Conservation (phyloP, 2,888 invertebrate species). For the Lasioglossum marginatum region DNA sequence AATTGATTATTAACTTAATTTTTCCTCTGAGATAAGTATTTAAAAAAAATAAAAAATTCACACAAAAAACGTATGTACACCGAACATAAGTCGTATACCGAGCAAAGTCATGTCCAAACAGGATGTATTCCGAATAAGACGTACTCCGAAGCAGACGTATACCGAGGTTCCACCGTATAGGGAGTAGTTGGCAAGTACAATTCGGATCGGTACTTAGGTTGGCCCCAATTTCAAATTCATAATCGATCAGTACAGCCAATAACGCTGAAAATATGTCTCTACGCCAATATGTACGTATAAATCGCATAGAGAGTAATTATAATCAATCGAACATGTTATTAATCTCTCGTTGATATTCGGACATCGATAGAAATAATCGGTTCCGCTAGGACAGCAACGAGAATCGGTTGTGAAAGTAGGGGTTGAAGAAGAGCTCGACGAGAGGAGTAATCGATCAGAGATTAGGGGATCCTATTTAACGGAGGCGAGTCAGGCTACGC, state of each 20-base stretch:
- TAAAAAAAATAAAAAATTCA: too few relatives aligned
- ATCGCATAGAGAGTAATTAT: neutral
- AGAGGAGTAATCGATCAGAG: neutral
- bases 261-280: neutral
- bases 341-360: neutral
- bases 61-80: too few relatives aligned
- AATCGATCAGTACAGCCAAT: neutral
- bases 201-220: neutral
- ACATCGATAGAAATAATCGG: neutral
- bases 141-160: too few relatives aligned
- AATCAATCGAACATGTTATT: neutral
- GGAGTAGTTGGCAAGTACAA: fast-evolving
- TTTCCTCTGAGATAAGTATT: too few relatives aligned
- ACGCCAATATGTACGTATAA: too few relatives aligned
- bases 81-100: too few relatives aligned
- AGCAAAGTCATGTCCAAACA: too few relatives aligned
- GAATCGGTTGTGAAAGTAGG: neutral
- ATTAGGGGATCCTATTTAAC: neutral
- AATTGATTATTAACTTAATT: too few relatives aligned
- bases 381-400: neutral
- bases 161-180: too few relatives aligned
- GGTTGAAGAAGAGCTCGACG: neutral
- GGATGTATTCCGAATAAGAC: too few relatives aligned
- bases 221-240: neutral
- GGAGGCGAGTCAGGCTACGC: conserved; percentile 58